Conservation (phyloP, 2,797 vertebrate genomes). For the Rallus crepitans region DNA sequence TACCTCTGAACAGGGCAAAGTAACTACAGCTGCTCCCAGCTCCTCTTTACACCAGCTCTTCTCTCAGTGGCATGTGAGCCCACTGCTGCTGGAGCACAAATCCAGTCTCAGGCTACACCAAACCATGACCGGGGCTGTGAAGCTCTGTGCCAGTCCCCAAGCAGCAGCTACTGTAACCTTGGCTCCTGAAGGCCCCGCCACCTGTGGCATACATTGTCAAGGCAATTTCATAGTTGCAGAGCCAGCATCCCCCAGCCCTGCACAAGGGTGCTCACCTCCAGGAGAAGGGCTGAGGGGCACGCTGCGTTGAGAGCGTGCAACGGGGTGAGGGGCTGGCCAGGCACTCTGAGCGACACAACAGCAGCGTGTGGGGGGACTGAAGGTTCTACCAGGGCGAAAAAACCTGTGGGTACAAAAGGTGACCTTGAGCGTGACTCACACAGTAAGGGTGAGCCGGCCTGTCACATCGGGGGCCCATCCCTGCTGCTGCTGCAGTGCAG, state of each 20-base stretch:
- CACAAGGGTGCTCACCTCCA: neutral
- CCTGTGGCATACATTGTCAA: rapidly evolving
- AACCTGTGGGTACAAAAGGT: neutral
- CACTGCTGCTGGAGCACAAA: neutral
- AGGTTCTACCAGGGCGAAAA: neutral
- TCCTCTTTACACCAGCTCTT: neutral
- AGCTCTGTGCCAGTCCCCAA: neutral
- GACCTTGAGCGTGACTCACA: neutral
- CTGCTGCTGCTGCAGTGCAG: rapidly evolving
- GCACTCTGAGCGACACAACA: neutral
- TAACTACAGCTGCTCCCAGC: neutral
- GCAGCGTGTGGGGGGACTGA: rapidly evolving
- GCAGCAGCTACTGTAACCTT: neutral
- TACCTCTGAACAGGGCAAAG: neutral
- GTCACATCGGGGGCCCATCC: rapidly evolving
- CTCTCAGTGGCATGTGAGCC: neutral
- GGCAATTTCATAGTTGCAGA: neutral
- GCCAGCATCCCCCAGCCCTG: neutral
- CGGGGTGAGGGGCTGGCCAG: neutral
- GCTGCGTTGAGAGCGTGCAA: rapidly evolving
- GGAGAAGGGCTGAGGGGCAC: neutral
- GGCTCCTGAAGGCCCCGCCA: rapidly evolving
- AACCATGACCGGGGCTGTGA: rapidly evolving
- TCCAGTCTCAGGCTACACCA: rapidly evolving
- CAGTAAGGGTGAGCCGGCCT: rapidly evolving